Conservation (phyloP, 1,140 invertebrate species). For the Branchinecta lynchi region DNA sequence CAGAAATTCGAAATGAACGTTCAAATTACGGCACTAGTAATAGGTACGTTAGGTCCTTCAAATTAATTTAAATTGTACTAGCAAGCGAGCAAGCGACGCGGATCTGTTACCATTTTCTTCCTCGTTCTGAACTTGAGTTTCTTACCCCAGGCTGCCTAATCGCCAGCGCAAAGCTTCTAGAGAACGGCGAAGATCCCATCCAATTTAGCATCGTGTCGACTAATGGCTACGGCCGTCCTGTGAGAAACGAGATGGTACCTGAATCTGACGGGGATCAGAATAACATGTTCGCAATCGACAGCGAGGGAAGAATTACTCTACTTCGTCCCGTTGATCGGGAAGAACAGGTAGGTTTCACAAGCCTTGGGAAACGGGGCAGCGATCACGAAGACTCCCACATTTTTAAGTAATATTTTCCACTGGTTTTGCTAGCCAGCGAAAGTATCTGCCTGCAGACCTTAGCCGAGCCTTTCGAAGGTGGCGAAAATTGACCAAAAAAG, state of each 20-base stretch:
- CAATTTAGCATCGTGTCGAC: conserved; percentile 51
- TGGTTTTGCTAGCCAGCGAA: too few relatives aligned
- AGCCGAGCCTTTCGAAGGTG: too few relatives aligned
- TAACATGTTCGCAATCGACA: conserved; percentile 53
- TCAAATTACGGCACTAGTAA: too few relatives aligned
- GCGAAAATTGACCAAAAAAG: too few relatives aligned
- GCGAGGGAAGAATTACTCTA: conserved; percentile 51
- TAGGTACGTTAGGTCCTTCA: too few relatives aligned
- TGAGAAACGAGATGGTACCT: neutral
- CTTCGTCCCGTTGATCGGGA: conserved; percentile 61
- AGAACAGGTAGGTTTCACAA: conserved; percentile 27
- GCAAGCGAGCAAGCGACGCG: too few relatives aligned
- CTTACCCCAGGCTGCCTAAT: neutral
- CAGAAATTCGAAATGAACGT: too few relatives aligned
- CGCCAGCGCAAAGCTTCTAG: neutral
- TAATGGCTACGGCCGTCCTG: conserved; percentile 32
- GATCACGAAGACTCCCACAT: too few relatives aligned
- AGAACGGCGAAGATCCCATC: conserved; percentile 25
- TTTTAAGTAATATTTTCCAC: too few relatives aligned
- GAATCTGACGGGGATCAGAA: conserved; percentile 25
- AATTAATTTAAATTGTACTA: too few relatives aligned
- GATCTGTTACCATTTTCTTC: neutral
- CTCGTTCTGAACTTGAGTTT: neutral
- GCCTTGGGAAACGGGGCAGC: too few relatives aligned
- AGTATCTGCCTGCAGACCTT: too few relatives aligned